Conservation (phyloP, 2,113 vertebrate species). For the Gadus chalcogrammus region DNA sequence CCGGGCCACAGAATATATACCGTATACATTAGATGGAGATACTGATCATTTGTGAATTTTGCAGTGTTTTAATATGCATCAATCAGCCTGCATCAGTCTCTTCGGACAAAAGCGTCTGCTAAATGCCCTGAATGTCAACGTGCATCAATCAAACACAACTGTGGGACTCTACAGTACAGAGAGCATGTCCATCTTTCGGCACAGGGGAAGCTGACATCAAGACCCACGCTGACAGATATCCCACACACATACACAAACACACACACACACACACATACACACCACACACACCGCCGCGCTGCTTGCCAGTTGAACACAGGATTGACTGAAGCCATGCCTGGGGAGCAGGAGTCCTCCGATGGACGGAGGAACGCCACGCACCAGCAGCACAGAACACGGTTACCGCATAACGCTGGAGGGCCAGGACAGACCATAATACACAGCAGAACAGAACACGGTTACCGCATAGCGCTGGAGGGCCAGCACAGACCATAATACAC, state of each 20-base stretch:
- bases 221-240: conserved; percentile 25
- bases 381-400: conserved; percentile 41
- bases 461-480: conserved; percentile 59
- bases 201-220: background rate
- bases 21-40: too few species aligned
- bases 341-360: conserved; percentile 51
- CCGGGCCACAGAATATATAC: conserved; percentile 12
- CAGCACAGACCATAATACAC: conserved; percentile 7
- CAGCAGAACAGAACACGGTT: conserved; percentile 10
- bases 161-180: background rate
- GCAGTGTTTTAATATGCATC: too few species aligned
- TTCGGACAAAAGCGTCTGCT: too few species aligned
- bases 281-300: background rate
- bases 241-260: conserved; percentile 12
- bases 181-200: background rate
- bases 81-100: too few species aligned
- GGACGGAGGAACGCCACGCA: conserved; percentile 67
- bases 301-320: conserved; percentile 44
- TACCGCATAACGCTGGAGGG: conserved; percentile 63
- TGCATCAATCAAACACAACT: too few species aligned
- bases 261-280: conserved; percentile 18
- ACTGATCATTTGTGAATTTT: too few species aligned
- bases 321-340: conserved; percentile 73
- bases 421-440: too few species aligned
- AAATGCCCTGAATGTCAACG: too few species aligned